Evolutionary conservation across 2,797 vertebrate species (phyloP).

Genomic region (Podarcis lilfordi): DNA sequence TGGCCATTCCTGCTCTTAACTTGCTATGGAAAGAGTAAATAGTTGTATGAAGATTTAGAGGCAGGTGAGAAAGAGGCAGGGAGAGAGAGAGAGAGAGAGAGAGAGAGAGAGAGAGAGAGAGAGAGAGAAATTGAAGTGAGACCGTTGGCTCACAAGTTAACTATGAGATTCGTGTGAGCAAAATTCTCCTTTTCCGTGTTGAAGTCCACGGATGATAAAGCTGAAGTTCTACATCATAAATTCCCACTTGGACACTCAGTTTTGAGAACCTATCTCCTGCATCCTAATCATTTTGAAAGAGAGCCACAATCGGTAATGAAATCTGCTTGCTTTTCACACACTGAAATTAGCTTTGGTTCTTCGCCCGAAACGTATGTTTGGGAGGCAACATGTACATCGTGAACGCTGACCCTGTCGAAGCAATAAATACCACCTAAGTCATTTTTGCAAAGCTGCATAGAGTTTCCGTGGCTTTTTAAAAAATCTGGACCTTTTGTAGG

Average conservation of each 20-base stretch:
- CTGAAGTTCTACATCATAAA: constrained; percentile 79
- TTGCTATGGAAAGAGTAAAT: constrained; percentile 74
- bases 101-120: constrained; percentile 5
- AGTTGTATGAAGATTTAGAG: constrained; percentile 71
- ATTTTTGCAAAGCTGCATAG: constrained; percentile 65
- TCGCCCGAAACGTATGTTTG: constrained; percentile 77
- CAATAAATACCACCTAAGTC: constrained; percentile 66
- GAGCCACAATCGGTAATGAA: constrained; percentile 82
- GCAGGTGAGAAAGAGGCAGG: neutral
- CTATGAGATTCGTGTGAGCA: constrained; percentile 62
- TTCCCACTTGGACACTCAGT: constrained; percentile 77
- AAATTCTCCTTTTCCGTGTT: constrained; percentile 63
- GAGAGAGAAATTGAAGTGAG: constrained; percentile 49
- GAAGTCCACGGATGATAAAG: constrained; percentile 74
- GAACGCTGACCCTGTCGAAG: constrained; percentile 73
- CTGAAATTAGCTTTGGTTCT: constrained; percentile 83
- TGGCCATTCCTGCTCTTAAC: constrained; percentile 72
- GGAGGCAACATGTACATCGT: constrained; percentile 73
- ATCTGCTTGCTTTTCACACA: constrained; percentile 80
- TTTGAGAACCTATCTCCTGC: constrained; percentile 76
- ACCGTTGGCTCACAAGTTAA: constrained; percentile 68
- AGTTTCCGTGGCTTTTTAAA: constrained; percentile 68
- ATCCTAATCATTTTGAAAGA: constrained; percentile 78
- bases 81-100: neutral
- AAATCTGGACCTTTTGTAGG: constrained; percentile 58